Evolutionary conservation across 2,797 vertebrate species (phyloP).

Genomic region (Cercopithecus mitis): DNA sequence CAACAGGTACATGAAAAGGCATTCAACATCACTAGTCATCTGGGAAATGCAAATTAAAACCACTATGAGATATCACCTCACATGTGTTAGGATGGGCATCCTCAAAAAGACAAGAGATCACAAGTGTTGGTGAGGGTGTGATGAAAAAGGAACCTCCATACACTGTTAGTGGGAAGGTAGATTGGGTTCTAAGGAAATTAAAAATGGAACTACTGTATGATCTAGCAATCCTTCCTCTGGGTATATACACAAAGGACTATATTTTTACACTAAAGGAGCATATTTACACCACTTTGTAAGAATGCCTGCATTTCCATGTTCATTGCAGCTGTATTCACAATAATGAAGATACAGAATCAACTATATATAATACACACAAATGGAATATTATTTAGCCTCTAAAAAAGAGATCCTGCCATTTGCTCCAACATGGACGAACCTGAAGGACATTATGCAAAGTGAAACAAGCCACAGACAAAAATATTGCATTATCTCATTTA

Average conservation of each 20-base stretch:
- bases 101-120: neutral
- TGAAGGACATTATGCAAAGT: neutral
- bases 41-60: neutral
- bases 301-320: neutral
- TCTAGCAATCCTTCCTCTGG: neutral
- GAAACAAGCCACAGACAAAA: neutral
- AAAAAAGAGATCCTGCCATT: neutral
- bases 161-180: neutral
- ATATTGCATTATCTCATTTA: neutral
- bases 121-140: neutral
- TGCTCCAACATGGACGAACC: neutral
- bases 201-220: neutral
- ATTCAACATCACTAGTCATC: neutral
- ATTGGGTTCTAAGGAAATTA: neutral
- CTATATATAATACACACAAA: neutral
- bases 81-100: neutral
- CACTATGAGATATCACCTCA: no score
- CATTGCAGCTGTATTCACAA: neutral
- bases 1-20: neutral
- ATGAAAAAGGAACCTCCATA: neutral
- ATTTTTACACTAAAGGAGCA: no score
- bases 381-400: neutral
- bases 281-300: neutral
- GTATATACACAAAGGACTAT: neutral
- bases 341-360: neutral